These are phyloP conservation scores for Cynodonichthys magdalenae DNA, from an alignment of 2,797 vertebrate species.

Conservation along the genomic window DNA sequence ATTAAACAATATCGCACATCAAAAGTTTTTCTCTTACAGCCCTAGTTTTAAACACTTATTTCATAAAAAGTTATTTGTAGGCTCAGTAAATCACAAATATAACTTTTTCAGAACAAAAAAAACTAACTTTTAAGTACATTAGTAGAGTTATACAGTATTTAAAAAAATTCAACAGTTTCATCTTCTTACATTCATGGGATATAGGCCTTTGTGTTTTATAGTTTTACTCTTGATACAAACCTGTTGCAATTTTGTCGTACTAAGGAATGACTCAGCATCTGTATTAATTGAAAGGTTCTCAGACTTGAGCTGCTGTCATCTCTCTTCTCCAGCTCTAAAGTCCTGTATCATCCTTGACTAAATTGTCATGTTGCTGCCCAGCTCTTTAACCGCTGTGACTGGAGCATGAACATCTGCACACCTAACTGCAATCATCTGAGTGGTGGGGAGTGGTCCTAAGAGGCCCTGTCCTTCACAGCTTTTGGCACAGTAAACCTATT, in stretches of 20 bases:
- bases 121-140: constrained; percentile 1
- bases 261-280: constrained; percentile 74
- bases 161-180: no score
- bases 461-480: constrained; percentile 77
- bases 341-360: constrained; percentile 53
- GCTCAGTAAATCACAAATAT: constrained; percentile 21
- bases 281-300: constrained; percentile 50
- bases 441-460: constrained; percentile 74
- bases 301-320: constrained; percentile 23
- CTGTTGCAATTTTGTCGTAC: constrained; percentile 70
- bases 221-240: constrained; percentile 55
- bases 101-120: constrained; percentile 5
- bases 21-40: no score
- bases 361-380: constrained; percentile 17
- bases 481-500: constrained; percentile 81
- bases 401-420: constrained; percentile 70
- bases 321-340: constrained; percentile 34
- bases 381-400: constrained; percentile 57
- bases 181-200: constrained; percentile 38
- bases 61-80: constrained; percentile 3
- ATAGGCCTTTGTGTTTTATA: constrained; percentile 31
- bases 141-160: constrained; percentile 8
- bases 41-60: not conserved
- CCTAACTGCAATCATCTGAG: constrained; percentile 71
- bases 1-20: no score